Percentiles rank a stretch among this genome's conserved stretches.
These are phyloP conservation scores for Stichopus horrens DNA, from an alignment of 53 echinoderm and acorn worm species.

Conservation along the genomic window DNA sequence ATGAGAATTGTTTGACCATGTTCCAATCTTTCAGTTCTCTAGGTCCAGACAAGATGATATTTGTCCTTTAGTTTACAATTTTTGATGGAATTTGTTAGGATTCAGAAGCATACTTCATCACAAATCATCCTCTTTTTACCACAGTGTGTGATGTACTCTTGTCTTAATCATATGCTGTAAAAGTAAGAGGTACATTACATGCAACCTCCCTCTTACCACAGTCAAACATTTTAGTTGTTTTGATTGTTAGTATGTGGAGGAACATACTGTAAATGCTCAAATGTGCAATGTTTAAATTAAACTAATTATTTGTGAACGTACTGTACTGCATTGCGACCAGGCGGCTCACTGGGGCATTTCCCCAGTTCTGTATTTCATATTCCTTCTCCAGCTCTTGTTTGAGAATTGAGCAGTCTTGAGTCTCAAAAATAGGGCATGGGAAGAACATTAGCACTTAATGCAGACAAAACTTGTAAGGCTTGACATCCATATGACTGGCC, in stretches of 20 bases:
- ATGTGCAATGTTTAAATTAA: too few species aligned
- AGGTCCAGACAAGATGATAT: not conserved
- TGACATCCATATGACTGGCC: too few species aligned
- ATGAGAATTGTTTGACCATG: too few species aligned
- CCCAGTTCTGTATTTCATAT: too few species aligned
- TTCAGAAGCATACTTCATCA: not conserved
- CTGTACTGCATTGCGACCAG: too few species aligned
- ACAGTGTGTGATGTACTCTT: slow-evolving; percentile 13
- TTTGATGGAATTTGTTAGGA: not conserved
- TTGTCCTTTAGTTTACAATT: not conserved
- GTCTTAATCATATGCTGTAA: not conserved
- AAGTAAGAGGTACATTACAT: not conserved
- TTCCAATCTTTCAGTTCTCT: not conserved
- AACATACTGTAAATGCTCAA: not conserved
- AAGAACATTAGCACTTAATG: too few species aligned
- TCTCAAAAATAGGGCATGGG: too few species aligned
- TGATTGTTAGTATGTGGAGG: slow-evolving; percentile 12
- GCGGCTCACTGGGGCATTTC: too few species aligned
- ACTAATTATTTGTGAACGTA: too few species aligned
- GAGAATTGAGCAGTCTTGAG: too few species aligned
- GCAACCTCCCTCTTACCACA: slow-evolving; percentile 18
- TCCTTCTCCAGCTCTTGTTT: too few species aligned
- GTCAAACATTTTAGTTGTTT: not conserved
- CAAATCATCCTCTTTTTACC: slow-evolving; percentile 18
- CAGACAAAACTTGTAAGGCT: too few species aligned